Evolutionary conservation across 2,888 invertebrate genomes (phyloP).

Genomic region (Dryococelus australis): DNA sequence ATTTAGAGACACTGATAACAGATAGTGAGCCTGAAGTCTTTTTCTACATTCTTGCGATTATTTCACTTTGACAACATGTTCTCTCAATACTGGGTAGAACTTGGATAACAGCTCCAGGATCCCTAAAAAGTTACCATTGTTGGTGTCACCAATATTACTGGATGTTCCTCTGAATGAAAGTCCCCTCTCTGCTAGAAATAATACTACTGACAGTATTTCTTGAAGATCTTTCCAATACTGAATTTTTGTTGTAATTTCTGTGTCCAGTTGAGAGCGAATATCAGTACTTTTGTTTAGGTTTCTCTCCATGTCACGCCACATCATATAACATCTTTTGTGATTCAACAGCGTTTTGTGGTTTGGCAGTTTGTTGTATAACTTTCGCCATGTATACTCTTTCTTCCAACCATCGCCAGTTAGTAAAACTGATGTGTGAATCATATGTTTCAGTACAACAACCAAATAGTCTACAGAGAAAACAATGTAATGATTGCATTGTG

Average conservation of each 20-base stretch:
- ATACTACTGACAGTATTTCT: not conserved
- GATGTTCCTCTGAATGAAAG: not conserved
- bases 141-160: too few species aligned
- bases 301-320: too few species aligned
- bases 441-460: too few species aligned
- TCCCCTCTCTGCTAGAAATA: conserved; percentile 12
- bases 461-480: not conserved
- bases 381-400: too few species aligned
- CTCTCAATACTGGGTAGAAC: not conserved
- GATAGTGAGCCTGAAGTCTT: conserved; percentile 7
- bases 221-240: conserved; percentile 19
- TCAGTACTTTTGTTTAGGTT: too few species aligned
- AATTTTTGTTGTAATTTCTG: conserved; percentile 17
- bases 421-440: too few species aligned
- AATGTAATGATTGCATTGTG: not conserved
- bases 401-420: too few species aligned
- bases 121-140: not conserved
- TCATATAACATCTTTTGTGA: too few species aligned
- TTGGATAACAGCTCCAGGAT: conserved; percentile 6
- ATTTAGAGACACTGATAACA: not conserved
- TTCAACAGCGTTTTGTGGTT: too few species aligned
- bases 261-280: not conserved
- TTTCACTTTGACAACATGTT: not conserved
- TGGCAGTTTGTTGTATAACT: too few species aligned
- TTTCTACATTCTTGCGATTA: not conserved